phyloP scores from a whole-genome alignment of 2,888 invertebrate species.

The Eupithecia inturbata region DNA sequence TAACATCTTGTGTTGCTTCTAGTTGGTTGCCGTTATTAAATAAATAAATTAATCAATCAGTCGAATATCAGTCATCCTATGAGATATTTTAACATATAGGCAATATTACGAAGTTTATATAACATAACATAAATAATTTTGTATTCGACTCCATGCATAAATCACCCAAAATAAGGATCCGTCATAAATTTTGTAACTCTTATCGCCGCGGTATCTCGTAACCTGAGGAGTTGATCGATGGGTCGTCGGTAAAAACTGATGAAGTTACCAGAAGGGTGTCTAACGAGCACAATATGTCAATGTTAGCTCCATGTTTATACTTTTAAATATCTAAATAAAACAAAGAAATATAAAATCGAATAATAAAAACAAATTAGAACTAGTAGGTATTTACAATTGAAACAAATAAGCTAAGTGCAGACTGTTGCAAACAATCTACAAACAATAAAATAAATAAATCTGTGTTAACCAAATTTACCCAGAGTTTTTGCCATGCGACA shows the following conservation, averaged over 20 bases:
- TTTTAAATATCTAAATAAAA: neutral
- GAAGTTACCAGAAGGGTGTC: slow-evolving; percentile 52
- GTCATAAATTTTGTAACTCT: slow-evolving; percentile 72
- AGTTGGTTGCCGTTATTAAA: too few relatives aligned
- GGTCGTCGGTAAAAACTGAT: slow-evolving; percentile 47
- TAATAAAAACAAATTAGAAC: too few relatives aligned
- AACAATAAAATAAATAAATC: too few relatives aligned
- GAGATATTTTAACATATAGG: neutral
- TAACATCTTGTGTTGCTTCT: too few relatives aligned
- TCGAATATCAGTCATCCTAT: neutral
- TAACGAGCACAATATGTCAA: slow-evolving; percentile 30
- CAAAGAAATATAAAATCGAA: too few relatives aligned
- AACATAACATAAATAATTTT: slow-evolving; percentile 7
- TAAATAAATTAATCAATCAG: too few relatives aligned
- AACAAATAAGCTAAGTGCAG: too few relatives aligned
- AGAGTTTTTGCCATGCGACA: neutral
- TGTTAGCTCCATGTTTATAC: slow-evolving; percentile 3
- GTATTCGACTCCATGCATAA: slow-evolving; percentile 21
- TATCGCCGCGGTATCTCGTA: slow-evolving; percentile 70
- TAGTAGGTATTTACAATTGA: too few relatives aligned
- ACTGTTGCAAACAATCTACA: too few relatives aligned
- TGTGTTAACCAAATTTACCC: neutral
- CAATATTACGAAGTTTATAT: neutral
- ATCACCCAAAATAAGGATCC: slow-evolving; percentile 53
- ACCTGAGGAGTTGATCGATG: slow-evolving; percentile 67